Evolutionary conservation across 2,113 vertebrate species (phyloP), one percentile per base, ranked within the genome.

Genomic region (Mohoua ochrocephala): DNA sequence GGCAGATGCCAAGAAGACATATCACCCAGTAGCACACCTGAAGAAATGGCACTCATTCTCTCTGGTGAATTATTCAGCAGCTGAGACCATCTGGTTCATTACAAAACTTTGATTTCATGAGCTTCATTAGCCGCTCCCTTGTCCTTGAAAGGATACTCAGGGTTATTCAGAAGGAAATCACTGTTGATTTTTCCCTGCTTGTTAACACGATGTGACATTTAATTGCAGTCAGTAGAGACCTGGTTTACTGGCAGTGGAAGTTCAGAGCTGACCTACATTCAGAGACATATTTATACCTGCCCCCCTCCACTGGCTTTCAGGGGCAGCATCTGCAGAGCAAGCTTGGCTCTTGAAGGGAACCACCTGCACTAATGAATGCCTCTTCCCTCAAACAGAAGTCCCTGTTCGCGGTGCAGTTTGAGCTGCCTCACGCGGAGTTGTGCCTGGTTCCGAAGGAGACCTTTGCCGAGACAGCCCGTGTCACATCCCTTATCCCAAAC

Each of bases 211-310:
- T 45, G 63, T 94, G 91, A 96, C 87, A 47, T 83, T 90, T 92
- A 93, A 91, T 91, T 93, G 91, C 85, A 67, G 78, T 80, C 85
- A 74, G 61, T 44, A 28, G 63, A 90, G 87, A 89, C 44, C 65
- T 65, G 81, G 60, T 85, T 91, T 47, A 77, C 81, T 19, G 74
- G 65, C 1, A 42, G 45, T 79, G 78, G 82, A 91, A 91, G 70
- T 71, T 93, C 74, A 85, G 91, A 79, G 80, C 87, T 95, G 93
- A 87, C 94, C 94, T 91, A 91, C 42, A 87, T 96, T 69, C 81
- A 63, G 74, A 68, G 65, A 49, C 31, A 30, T 35, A 52, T 73
- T 89, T 61, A 24, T 37, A 60, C 50, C 30, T 59, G 47, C 19
- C 27, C 75, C 54, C 15, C 23, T 68, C 26, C 19, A 1, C 47